These are phyloP conservation scores for Drosophila lowei DNA, from an alignment of 1,140 invertebrate genomes.

Conservation along the genomic window DNA sequence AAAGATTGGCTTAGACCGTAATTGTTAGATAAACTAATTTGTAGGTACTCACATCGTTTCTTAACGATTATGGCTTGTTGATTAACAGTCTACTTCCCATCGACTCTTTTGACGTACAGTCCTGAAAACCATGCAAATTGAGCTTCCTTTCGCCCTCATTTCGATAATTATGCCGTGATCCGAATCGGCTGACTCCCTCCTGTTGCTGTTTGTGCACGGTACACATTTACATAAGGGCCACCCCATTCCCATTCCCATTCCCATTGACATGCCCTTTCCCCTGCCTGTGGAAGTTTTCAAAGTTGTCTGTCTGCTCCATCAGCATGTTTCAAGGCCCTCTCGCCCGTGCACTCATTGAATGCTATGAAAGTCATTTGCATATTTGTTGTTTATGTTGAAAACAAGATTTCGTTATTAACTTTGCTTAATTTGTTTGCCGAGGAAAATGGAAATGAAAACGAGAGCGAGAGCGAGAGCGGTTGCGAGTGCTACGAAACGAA, in stretches of 20 bases:
- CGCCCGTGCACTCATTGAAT: constrained; percentile 44
- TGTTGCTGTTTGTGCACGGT: constrained; percentile 7
- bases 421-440: constrained; percentile 78
- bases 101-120: constrained; percentile 16
- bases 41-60: no score
- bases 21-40: no score
- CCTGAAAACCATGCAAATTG: constrained; percentile 33
- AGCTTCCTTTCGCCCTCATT: constrained; percentile 43
- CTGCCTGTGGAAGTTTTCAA: background rate
- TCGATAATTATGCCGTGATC: constrained; percentile 46
- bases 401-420: constrained; percentile 81
- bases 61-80: no score
- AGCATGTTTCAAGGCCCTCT: constrained; percentile 49
- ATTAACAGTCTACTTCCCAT: constrained; percentile 4
- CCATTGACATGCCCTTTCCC: background rate
- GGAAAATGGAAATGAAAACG: constrained; percentile 37
- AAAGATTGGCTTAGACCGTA: no score
- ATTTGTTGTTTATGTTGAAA: constrained; percentile 79
- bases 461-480: background rate
- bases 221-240: constrained; percentile 16
- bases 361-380: constrained; percentile 77
- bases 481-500: constrained; percentile 12
- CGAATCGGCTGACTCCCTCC: constrained; percentile 6
- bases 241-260: constrained; percentile 8
- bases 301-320: constrained; percentile 42